phyloP scores from a whole-genome alignment of 2,797 vertebrate genomes.

The Esox masquinongy region DNA sequence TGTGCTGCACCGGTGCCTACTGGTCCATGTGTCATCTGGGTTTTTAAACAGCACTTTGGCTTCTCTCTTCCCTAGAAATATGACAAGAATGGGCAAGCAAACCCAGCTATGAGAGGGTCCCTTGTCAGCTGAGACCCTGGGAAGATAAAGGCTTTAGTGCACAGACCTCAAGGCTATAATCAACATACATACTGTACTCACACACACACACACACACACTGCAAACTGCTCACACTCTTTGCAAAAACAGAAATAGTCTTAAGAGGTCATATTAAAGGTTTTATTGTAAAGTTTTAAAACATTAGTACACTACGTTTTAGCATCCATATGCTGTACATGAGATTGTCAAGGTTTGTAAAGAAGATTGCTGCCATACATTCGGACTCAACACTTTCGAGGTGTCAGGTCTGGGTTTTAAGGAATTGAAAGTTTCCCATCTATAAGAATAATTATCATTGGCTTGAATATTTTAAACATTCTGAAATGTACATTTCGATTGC shows the following conservation, averaged over 20 bases:
- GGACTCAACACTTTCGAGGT: not conserved
- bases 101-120: constrained; percentile 62
- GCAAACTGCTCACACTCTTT: constrained; percentile 10
- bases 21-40: constrained; percentile 30
- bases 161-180: constrained; percentile 65
- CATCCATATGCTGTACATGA: constrained; percentile 18
- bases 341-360: not conserved
- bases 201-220: constrained; percentile 23
- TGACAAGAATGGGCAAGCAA: constrained; percentile 71
- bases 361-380: not conserved
- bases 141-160: constrained; percentile 37
- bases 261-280: constrained; percentile 31
- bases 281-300: constrained; percentile 46
- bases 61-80: constrained; percentile 48
- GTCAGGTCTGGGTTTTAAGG: not conserved
- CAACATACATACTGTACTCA: constrained; percentile 17
- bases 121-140: constrained; percentile 65
- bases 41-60: constrained; percentile 47
- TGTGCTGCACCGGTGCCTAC: constrained; percentile 16
- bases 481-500: constrained; percentile 38
- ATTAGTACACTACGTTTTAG: constrained; percentile 36
- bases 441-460: constrained; percentile 28
- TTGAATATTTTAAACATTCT: constrained; percentile 43
- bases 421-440: not conserved
- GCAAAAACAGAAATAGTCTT: constrained; percentile 1